These are phyloP conservation scores for Diplodus sargus DNA, from an alignment of 2,797 vertebrate genomes.

Conservation along the genomic window DNA sequence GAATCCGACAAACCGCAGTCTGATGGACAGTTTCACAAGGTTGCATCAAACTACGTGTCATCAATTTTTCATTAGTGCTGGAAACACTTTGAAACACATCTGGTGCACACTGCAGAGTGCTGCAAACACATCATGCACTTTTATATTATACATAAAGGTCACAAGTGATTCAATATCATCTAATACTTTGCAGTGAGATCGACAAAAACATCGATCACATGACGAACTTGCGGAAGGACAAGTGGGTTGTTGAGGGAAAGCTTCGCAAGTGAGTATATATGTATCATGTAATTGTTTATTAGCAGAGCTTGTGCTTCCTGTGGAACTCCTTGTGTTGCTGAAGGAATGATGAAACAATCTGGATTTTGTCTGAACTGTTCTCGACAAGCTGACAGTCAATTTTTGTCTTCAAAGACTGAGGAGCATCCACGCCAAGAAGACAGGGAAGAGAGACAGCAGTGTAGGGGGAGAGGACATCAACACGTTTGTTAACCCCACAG, in stretches of 20 bases:
- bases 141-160: conserved; percentile 14
- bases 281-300: neutral
- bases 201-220: conserved; percentile 98
- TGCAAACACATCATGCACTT: conserved; percentile 12
- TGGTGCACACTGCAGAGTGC: conserved; percentile 29
- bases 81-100: conserved; percentile 55
- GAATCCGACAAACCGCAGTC: conserved; percentile 39
- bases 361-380: neutral
- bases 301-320: neutral
- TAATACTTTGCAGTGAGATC: conserved; percentile 91
- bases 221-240: conserved; percentile 96
- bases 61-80: conserved; percentile 57
- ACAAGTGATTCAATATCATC: conserved; percentile 15
- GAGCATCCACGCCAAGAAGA: conserved; percentile 91
- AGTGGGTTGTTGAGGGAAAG: conserved; percentile 94
- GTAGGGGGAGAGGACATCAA: conserved; percentile 86
- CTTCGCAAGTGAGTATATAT: conserved; percentile 93
- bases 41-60: conserved; percentile 69
- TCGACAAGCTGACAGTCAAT: neutral
- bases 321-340: neutral
- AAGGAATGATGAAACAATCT: conserved; percentile 11
- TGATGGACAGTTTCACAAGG: conserved; percentile 67
- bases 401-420: conserved; percentile 84
- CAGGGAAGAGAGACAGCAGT: conserved; percentile 87
- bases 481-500: conserved; percentile 76